Conservation (phyloP, 2,113 vertebrate species). For the Ranitomeya variabilis region DNA sequence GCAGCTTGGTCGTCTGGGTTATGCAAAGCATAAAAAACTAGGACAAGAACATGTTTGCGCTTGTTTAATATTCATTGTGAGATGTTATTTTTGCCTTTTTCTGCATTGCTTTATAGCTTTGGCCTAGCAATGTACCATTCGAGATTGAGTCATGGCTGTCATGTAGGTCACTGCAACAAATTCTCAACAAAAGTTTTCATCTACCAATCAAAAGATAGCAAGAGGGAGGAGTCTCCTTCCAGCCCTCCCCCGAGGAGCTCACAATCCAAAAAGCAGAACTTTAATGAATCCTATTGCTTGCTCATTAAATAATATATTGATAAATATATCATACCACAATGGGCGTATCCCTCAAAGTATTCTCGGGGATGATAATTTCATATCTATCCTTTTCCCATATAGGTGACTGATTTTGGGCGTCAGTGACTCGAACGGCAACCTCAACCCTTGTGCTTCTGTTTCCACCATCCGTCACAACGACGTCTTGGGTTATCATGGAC, state of each 20-base stretch:
- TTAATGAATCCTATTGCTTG: too few relatives aligned
- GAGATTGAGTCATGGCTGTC: not conserved
- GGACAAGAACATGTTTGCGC: not conserved
- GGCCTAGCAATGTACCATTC: not conserved
- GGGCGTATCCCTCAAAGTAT: slow-evolving; percentile 75
- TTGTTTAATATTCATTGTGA: not conserved
- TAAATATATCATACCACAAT: slow-evolving; percentile 69
- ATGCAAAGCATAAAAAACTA: not conserved
- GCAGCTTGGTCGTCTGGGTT: not conserved
- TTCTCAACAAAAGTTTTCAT: not conserved
- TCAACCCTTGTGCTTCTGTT: slow-evolving; percentile 82
- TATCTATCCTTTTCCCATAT: slow-evolving; percentile 84
- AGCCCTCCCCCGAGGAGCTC: not conserved
- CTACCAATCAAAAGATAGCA: not conserved
- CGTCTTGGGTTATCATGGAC: slow-evolving; percentile 78
- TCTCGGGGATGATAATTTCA: slow-evolving; percentile 80
- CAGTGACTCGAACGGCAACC: slow-evolving; percentile 79
- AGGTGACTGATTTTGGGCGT: slow-evolving; percentile 84
- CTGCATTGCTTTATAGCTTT: not conserved
- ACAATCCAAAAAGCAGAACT: too few relatives aligned
- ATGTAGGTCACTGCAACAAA: not conserved
- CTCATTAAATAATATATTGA: too few relatives aligned
- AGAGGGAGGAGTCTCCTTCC: not conserved
- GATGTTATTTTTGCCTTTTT: not conserved
- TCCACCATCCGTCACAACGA: slow-evolving; percentile 81